phyloP scores from a whole-genome alignment of 2,113 vertebrate genomes.

The Anarrhichthys ocellatus region DNA sequence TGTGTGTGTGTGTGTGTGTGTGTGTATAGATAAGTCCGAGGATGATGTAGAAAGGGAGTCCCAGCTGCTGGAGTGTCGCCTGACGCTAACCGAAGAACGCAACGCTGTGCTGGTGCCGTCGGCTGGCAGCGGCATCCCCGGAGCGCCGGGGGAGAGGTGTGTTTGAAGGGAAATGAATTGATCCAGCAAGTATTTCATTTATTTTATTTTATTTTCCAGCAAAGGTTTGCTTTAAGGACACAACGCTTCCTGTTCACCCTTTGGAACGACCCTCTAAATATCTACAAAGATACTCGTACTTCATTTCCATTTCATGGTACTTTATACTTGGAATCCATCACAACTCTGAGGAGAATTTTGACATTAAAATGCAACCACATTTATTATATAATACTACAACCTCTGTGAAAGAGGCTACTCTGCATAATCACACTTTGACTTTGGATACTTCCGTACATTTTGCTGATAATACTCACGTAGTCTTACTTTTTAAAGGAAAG shows the following conservation, averaged over 20 bases:
- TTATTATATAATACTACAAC: background rate
- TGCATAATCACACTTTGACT: background rate
- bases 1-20: slow-evolving; percentile 3
- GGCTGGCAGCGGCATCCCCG: slow-evolving; percentile 94
- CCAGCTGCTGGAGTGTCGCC: slow-evolving; percentile 92
- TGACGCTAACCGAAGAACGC: slow-evolving; percentile 94
- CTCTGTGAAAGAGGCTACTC: background rate
- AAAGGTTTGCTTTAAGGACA: background rate
- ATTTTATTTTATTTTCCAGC: background rate
- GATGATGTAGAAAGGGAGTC: slow-evolving; percentile 93
- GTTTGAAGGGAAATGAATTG: background rate
- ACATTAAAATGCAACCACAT: background rate
- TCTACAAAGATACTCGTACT: background rate
- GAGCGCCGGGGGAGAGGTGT: slow-evolving; percentile 93
- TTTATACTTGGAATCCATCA: background rate
- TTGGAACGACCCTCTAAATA: background rate
- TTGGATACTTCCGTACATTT: background rate
- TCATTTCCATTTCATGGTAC: background rate
- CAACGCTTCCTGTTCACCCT: background rate
- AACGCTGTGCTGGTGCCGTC: slow-evolving; percentile 95
- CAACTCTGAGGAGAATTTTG: background rate
- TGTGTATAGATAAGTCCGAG: slow-evolving; percentile 90
- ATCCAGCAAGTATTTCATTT: background rate
- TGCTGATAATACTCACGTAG: background rate
- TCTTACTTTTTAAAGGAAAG: background rate